Evolutionary conservation across 2,888 invertebrate species (phyloP).

Genomic region (Drosophila birchii): DNA sequence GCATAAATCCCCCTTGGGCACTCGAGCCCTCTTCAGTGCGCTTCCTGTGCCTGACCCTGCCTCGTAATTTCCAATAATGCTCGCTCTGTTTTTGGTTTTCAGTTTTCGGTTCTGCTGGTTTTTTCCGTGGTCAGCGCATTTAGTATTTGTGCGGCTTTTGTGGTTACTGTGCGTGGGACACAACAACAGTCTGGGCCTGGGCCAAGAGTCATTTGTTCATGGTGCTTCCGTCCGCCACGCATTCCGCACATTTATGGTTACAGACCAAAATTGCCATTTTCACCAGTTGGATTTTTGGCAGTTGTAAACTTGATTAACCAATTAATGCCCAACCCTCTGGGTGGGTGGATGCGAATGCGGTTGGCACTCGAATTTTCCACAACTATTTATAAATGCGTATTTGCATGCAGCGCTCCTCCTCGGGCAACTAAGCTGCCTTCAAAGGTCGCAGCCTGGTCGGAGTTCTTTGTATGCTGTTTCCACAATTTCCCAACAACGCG

Average conservation of each 20-base stretch:
- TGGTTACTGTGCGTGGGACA: slow-evolving; percentile 46
- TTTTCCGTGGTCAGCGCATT: slow-evolving; percentile 40
- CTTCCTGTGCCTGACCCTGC: slow-evolving; percentile 12
- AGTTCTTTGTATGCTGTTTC: slow-evolving; percentile 26
- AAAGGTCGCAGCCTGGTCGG: slow-evolving; percentile 9
- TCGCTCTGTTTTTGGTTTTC: slow-evolving; percentile 29
- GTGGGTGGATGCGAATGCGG: not conserved
- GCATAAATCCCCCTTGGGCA: slow-evolving; percentile 18
- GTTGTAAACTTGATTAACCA: slow-evolving; percentile 45
- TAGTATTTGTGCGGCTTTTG: slow-evolving; percentile 65
- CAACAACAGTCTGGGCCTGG: slow-evolving; percentile 11
- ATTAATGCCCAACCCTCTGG: slow-evolving; percentile 22
- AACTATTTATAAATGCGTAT: slow-evolving; percentile 24
- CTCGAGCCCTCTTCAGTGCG: not conserved
- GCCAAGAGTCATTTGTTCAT: slow-evolving; percentile 37
- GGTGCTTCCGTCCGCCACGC: slow-evolving; percentile 34
- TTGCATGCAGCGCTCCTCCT: slow-evolving; percentile 19
- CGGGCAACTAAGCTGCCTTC: slow-evolving; percentile 27
- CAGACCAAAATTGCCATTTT: slow-evolving; percentile 40
- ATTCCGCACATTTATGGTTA: slow-evolving; percentile 39
- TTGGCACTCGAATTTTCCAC: slow-evolving; percentile 6
- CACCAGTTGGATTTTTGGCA: slow-evolving; percentile 29
- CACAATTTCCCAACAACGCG: slow-evolving; percentile 34
- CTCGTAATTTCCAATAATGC: slow-evolving; percentile 47
- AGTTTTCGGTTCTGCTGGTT: slow-evolving; percentile 32